Conservation (phyloP, 92 coral and sea anemone genomes). For the Porites cylindrica region DNA sequence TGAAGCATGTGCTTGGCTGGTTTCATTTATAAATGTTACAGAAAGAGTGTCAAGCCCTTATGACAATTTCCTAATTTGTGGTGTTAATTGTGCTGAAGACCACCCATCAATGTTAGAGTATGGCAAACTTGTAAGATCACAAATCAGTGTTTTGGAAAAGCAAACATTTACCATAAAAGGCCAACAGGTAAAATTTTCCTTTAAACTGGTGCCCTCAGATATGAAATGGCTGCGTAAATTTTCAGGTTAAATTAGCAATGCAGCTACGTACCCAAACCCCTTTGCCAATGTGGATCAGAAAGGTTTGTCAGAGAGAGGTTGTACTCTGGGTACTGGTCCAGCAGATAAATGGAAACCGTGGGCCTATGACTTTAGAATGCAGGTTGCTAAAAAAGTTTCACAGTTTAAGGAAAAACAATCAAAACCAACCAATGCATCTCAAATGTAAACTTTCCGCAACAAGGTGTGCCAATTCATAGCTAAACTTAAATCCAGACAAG, state of each 20-base stretch:
- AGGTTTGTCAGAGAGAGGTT: constrained; percentile 53
- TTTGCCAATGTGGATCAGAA: constrained; percentile 65
- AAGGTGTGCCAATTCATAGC: constrained; percentile 57
- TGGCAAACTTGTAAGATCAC: constrained; percentile 46
- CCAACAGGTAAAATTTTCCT: constrained; percentile 52
- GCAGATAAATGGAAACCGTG: constrained; percentile 68
- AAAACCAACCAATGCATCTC: constrained; percentile 59
- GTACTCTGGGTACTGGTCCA: constrained; percentile 55
- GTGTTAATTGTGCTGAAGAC: constrained; percentile 68
- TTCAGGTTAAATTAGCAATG: constrained; percentile 70
- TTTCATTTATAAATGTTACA: constrained; percentile 56
- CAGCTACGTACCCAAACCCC: constrained; percentile 66
- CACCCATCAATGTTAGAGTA: constrained; percentile 66
- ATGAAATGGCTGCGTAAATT: constrained; percentile 75
- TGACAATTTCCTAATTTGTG: constrained; percentile 54
- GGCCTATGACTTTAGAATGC: constrained; percentile 58
- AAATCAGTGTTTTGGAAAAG: constrained; percentile 32
- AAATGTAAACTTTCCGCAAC: constrained; percentile 49
- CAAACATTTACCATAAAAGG: constrained; percentile 32
- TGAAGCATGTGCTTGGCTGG: constrained; percentile 70
- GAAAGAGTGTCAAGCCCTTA: constrained; percentile 66
- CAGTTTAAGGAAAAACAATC: constrained; percentile 47
- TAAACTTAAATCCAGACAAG: constrained; percentile 71
- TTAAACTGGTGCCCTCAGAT: constrained; percentile 72
- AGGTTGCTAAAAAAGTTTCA: constrained; percentile 62